Conservation (phyloP, 2,888 invertebrate species). For the Netelia virgata region DNA sequence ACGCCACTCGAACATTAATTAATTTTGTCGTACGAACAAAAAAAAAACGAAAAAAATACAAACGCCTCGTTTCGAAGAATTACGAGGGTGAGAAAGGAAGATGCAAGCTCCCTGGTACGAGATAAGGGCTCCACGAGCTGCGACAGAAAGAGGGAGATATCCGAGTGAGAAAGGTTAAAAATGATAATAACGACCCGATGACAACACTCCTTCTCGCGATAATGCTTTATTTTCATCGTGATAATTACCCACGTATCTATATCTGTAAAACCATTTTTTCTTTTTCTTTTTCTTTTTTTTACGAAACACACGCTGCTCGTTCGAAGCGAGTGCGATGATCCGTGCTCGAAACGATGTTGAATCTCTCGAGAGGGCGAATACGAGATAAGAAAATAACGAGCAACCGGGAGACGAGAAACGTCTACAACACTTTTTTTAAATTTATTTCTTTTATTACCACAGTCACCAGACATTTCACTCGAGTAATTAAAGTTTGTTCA, state of each 20-base stretch:
- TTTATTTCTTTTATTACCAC: neutral
- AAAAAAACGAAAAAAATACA: constrained; percentile 18
- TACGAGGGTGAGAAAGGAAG: constrained; percentile 32
- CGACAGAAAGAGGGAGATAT: constrained; percentile 11
- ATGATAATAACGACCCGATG: constrained; percentile 62
- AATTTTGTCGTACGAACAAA: constrained; percentile 13
- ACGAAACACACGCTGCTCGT: constrained; percentile 32
- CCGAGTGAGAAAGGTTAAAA: constrained; percentile 56
- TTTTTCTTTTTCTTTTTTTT: neutral
- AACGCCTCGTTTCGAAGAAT: constrained; percentile 45
- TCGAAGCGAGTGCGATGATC: constrained; percentile 14
- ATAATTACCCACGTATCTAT: constrained; percentile 9
- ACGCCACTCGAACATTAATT: no score
- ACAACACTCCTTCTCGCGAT: constrained; percentile 62
- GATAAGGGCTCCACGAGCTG: constrained; percentile 46
- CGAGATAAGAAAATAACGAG: constrained; percentile 57
- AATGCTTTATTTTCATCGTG: constrained; percentile 35
- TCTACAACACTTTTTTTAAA: neutral
- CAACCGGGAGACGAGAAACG: constrained; percentile 28
- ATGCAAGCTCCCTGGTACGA: constrained; percentile 29
- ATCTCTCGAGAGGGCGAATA: constrained; percentile 32
- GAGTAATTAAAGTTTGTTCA: constrained; percentile 4
- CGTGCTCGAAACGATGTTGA: constrained; percentile 32
- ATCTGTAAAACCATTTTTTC: neutral
- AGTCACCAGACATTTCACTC: neutral